These are phyloP conservation scores for Lingula anatina DNA, from an alignment of 2,888 invertebrate genomes.

Conservation along the genomic window DNA sequence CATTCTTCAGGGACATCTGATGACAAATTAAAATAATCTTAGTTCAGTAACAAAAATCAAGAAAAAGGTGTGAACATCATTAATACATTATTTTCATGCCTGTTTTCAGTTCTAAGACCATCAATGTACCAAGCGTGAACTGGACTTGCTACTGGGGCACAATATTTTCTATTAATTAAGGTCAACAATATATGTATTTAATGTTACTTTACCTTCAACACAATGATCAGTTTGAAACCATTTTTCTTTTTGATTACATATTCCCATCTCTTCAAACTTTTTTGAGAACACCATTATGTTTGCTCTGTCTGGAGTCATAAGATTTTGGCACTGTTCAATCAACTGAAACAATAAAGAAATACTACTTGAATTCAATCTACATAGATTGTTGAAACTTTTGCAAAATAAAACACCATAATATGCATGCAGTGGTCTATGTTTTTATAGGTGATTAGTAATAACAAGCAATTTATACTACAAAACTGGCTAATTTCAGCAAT, in stretches of 20 bases:
- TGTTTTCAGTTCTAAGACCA: no score
- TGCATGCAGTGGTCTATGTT: background rate
- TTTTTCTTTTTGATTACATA: conserved; percentile 65
- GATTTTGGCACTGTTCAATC: conserved; percentile 60
- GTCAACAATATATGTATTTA: no score
- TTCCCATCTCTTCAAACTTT: conserved; percentile 55
- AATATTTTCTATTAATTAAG: no score
- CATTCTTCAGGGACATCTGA: conserved; percentile 12
- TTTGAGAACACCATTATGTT: conserved; percentile 70
- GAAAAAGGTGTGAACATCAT: no score
- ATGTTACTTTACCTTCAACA: conserved; percentile 60
- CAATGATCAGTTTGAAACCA: conserved; percentile 82
- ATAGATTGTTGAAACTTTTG: background rate
- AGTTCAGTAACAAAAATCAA: no score
- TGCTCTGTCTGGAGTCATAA: conserved; percentile 63
- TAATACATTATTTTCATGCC: no score
- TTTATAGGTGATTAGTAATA: background rate
- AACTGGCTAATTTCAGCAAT: no score
- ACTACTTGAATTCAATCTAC: no score
- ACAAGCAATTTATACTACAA: no score
- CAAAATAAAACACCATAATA: background rate
- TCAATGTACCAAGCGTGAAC: no score
- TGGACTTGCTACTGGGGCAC: no score
- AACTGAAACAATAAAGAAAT: conserved; percentile 52
- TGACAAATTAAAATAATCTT: no score